Evolutionary conservation across 2,113 vertebrate genomes (phyloP).

Genomic region (Psittacus erithacus): DNA sequence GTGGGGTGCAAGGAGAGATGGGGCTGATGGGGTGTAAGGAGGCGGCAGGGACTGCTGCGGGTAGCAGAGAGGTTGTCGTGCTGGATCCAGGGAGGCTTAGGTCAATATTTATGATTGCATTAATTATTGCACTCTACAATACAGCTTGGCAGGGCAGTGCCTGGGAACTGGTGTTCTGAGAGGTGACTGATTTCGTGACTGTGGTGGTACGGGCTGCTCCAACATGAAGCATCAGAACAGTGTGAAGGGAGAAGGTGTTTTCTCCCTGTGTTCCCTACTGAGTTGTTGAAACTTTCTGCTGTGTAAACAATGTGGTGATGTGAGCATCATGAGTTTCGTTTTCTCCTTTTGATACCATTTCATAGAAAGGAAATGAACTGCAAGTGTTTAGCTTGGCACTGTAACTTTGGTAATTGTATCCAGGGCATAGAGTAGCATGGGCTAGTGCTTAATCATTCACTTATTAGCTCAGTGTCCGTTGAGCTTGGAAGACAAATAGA

Average conservation of each 20-base stretch:
- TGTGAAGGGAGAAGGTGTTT: not conserved
- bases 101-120: not conserved
- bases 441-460: slow-evolving; percentile 57
- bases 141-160: not conserved
- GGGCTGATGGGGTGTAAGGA: not conserved
- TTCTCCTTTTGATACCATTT: not conserved
- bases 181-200: not conserved
- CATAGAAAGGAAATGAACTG: slow-evolving; percentile 41
- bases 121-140: not conserved
- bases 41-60: fast-evolving
- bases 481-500: slow-evolving; percentile 56
- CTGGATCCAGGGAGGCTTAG: not conserved
- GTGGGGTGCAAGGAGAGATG: fast-evolving
- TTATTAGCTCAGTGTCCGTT: slow-evolving; percentile 33
- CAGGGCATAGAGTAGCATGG: slow-evolving; percentile 58
- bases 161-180: not conserved
- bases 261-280: fast-evolving
- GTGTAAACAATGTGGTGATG: fast-evolving
- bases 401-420: slow-evolving; percentile 60
- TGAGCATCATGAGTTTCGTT: not conserved
- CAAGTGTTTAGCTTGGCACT: slow-evolving; percentile 42
- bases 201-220: not conserved
- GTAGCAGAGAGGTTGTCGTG: fast-evolving
- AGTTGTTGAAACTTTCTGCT: not conserved
- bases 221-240: fast-evolving